Evolutionary conservation across 1,140 invertebrate species (phyloP).

Genomic region (Leptopilina clavipes): DNA sequence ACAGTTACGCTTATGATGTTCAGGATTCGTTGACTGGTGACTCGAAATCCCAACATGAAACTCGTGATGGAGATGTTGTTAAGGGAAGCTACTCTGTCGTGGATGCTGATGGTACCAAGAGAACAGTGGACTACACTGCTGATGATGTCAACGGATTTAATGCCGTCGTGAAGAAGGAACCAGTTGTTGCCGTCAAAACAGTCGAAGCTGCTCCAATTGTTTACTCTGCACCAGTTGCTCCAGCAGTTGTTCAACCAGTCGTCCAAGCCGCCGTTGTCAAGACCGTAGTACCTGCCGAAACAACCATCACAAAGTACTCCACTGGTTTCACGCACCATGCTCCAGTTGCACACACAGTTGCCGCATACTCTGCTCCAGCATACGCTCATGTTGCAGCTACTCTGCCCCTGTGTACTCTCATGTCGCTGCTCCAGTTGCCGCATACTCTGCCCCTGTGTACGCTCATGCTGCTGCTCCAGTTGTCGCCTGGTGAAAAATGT

Average conservation of each 20-base stretch:
- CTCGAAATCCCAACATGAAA: constrained; percentile 75
- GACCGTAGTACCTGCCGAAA: constrained; percentile 55
- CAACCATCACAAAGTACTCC: constrained; percentile 52
- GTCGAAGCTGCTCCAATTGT: too few species aligned
- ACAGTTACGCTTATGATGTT: constrained; percentile 76
- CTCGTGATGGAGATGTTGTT: constrained; percentile 49
- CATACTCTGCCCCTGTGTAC: too few species aligned
- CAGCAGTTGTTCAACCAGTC: too few species aligned
- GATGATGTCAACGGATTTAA: constrained; percentile 67
- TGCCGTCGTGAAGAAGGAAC: constrained; percentile 54
- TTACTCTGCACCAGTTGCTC: not conserved
- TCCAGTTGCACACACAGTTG: constrained; percentile 2
- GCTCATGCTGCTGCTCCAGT: too few species aligned
- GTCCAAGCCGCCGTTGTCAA: not conserved
- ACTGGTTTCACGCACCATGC: constrained; percentile 3
- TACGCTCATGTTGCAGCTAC: too few species aligned
- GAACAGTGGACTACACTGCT: constrained; percentile 65
- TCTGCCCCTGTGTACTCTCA: too few species aligned
- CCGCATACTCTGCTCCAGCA: not conserved
- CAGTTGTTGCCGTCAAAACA: not conserved
- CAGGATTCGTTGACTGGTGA: constrained; percentile 76
- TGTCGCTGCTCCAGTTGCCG: too few species aligned
- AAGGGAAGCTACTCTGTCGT: constrained; percentile 55
- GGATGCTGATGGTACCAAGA: constrained; percentile 57
- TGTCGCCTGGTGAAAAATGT: too few species aligned